Evolutionary conservation across 1,140 invertebrate genomes (phyloP), one percentile per base, ranked within the genome.

Genomic region (Eumeta japonica): DNA sequence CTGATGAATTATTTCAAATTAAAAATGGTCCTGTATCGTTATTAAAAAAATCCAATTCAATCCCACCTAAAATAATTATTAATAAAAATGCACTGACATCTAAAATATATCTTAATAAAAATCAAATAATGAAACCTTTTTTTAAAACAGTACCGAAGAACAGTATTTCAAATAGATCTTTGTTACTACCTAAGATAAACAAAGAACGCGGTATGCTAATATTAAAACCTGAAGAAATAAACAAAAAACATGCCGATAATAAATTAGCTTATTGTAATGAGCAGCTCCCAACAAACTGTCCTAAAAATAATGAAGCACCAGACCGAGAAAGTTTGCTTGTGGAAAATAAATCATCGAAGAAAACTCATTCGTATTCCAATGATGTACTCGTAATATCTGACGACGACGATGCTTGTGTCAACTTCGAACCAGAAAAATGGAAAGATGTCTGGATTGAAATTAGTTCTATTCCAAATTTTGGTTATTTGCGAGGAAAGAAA

Each of bases 161-260:
- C n/a, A n/a, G n/a, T n/a, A n/a, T n/a, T n/a, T n/a, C n/a, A n/a
- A n/a, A n/a, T n/a, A n/a, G n/a, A n/a, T n/a, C n/a, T n/a, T n/a
- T n/a, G n/a, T n/a, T n/a, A n/a, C n/a, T n/a, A n/a, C n/a, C n/a
- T n/a, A n/a, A n/a, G n/a, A n/a, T n/a, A n/a, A 46, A 42, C 33
- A 47, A 46, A 35, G 50, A 57, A 43, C 29, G 37, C 16, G 46
- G 58, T 11, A 68, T 71, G 64, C 54, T 64, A 42, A 43, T 71
- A 36, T 49, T 71, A 39, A 71, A 72, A 56, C 65, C 70, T 5
- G 65, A 70, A 53, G 63, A 74, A 55, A 72, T 74, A n/a, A 70
- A 71, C 43, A 58, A 59, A 48, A 55, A 52, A 45, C 40, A 24
- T 24, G 20, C 5, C 20, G 5, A 24, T 7, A 24, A 5, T 24